phyloP scores from a whole-genome alignment of 2,113 vertebrate species.

The Brachyistius frenatus region DNA sequence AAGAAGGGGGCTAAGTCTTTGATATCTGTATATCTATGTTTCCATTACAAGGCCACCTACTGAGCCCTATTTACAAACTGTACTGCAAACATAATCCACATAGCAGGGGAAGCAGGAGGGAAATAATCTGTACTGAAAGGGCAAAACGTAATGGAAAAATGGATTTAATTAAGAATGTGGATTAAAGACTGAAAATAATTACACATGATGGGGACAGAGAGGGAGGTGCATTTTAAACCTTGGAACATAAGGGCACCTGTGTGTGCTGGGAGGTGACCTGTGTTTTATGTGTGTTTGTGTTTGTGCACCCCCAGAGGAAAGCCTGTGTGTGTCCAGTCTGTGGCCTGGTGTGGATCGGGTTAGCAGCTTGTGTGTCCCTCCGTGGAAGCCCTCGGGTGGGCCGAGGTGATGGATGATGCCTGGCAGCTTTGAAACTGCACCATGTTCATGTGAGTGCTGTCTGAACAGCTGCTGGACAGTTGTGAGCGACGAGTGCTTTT shows the following conservation, averaged over 20 bases:
- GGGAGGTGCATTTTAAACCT: constrained; percentile 27
- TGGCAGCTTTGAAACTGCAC: constrained; percentile 67
- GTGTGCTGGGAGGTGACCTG: constrained; percentile 38
- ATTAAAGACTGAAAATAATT: constrained; percentile 68
- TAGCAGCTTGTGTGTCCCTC: constrained; percentile 59
- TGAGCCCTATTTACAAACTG: constrained; percentile 69
- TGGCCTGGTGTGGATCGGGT: constrained; percentile 64
- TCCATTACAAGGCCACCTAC: constrained; percentile 72
- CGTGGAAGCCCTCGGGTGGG: constrained; percentile 52
- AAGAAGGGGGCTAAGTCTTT: constrained; percentile 54
- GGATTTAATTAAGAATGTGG: constrained; percentile 67
- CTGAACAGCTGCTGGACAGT: constrained; percentile 49
- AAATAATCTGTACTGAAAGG: constrained; percentile 11
- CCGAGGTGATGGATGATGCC: constrained; percentile 74
- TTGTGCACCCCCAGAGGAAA: constrained; percentile 34
- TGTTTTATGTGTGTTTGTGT: constrained; percentile 63
- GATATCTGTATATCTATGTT: constrained; percentile 70
- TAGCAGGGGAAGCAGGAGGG: constrained; percentile 37
- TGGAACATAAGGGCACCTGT: constrained; percentile 45
- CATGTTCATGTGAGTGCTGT: constrained; percentile 43
- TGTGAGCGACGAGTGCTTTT: constrained; percentile 48
- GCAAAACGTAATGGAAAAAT: constrained; percentile 39
- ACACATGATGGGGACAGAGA: constrained; percentile 15
- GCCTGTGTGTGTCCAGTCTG: constrained; percentile 55
- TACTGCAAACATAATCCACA: constrained; percentile 66